phyloP scores from a whole-genome alignment of 2,888 invertebrate species.

The Phanerotoma sp. region DNA sequence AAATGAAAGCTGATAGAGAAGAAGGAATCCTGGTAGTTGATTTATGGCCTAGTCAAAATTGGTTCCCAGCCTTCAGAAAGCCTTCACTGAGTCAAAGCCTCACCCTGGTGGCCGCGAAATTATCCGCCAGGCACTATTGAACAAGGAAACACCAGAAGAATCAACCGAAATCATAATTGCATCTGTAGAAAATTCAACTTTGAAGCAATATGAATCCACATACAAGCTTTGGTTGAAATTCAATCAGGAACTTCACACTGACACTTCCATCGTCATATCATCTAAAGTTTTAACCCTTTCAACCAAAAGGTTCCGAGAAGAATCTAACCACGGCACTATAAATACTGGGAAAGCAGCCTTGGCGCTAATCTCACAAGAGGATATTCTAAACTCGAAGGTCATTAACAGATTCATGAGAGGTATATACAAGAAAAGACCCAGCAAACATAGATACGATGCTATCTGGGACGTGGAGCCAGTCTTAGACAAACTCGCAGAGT shows the following conservation, averaged over 20 bases:
- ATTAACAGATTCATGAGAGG: constrained; percentile 38
- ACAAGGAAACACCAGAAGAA: constrained; percentile 1
- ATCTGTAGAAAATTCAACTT: constrained; percentile 26
- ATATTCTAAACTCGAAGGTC: constrained; percentile 27
- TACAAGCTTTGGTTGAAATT: constrained; percentile 22
- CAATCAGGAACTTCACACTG: not conserved
- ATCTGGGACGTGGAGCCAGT: constrained; percentile 28
- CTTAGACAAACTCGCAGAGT: constrained; percentile 11
- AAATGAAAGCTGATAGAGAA: constrained; percentile 33
- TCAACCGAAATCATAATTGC: constrained; percentile 26
- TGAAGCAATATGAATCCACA: constrained; percentile 18
- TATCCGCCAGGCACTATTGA: not conserved
- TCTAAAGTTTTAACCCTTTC: constrained; percentile 8
- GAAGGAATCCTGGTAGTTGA: constrained; percentile 39
- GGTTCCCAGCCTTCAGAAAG: constrained; percentile 34
- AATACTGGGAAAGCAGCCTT: constrained; percentile 39
- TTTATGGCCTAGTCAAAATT: constrained; percentile 34
- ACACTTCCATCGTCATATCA: not conserved
- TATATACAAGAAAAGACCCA: constrained; percentile 32
- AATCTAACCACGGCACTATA: constrained; percentile 33
- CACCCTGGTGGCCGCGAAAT: not conserved
- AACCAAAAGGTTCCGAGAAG: constrained; percentile 15
- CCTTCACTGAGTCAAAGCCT: constrained; percentile 25
- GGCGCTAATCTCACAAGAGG: constrained; percentile 31
- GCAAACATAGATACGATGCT: constrained; percentile 24